Evolutionary conservation across 2,113 vertebrate species (phyloP).

Genomic region (Egretta garzetta): DNA sequence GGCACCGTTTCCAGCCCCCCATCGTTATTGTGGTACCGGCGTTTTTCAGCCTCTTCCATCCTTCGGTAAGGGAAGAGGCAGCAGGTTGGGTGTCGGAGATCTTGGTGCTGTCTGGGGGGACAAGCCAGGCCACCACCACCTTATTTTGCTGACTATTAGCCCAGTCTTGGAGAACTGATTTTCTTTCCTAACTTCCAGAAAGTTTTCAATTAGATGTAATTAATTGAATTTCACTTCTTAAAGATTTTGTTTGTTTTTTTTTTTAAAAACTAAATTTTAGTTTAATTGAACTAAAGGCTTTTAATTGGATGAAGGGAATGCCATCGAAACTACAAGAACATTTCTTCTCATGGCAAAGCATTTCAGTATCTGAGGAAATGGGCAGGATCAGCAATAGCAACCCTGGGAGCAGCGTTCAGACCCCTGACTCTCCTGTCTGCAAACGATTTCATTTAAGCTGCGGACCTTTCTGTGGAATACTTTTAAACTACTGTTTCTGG

Average conservation of each 20-base stretch:
- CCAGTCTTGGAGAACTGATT: not conserved
- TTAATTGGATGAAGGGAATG: not conserved
- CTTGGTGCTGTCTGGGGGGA: not conserved
- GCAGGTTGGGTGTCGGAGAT: not conserved
- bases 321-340: not conserved
- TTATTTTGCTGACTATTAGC: not conserved
- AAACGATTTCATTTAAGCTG: not conserved
- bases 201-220: not conserved
- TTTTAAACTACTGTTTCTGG: not conserved
- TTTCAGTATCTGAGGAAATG: not conserved
- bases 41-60: not conserved
- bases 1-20: not conserved
- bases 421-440: not conserved
- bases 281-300: not conserved
- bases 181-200: not conserved
- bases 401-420: accelerated
- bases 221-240: not conserved
- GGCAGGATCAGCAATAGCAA: not conserved
- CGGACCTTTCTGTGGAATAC: no score
- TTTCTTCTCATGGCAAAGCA: not conserved
- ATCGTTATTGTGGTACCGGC: not conserved
- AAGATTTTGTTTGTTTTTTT: not conserved
- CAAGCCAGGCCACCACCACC: not conserved
- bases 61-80: no score
- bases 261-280: not conserved